A percentile compares a stretch with the other conserved stretches of the same genome.
These are phyloP conservation scores for Formica exsecta DNA, from an alignment of 1,140 invertebrate genomes.

Conservation along the genomic window DNA sequence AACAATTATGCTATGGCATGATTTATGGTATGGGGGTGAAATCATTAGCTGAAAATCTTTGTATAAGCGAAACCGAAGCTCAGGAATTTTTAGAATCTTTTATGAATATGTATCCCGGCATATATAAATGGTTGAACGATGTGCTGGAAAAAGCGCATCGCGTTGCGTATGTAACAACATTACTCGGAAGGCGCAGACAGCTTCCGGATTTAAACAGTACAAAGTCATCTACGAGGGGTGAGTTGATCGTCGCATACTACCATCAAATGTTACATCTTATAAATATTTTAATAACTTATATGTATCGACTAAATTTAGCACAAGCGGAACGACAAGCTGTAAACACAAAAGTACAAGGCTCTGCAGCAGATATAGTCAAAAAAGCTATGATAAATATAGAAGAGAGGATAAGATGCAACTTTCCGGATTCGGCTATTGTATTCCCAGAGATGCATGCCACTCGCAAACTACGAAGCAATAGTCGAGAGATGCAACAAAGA, in stretches of 20 bases:
- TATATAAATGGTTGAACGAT: slow-evolving; percentile 89
- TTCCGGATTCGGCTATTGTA: slow-evolving; percentile 78
- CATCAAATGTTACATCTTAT: neutral
- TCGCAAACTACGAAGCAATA: slow-evolving; percentile 80
- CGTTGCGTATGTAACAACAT: slow-evolving; percentile 94
- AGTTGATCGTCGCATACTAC: slow-evolving; percentile 64
- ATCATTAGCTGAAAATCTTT: slow-evolving; percentile 93
- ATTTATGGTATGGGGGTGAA: slow-evolving; percentile 98
- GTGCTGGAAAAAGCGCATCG: slow-evolving; percentile 90
- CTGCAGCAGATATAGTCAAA: slow-evolving; percentile 98
- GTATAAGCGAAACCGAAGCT: slow-evolving; percentile 94
- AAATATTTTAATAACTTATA: slow-evolving; percentile 50
- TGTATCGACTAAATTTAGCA: slow-evolving; percentile 84
- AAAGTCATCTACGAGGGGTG: slow-evolving; percentile 88
- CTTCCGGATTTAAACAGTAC: slow-evolving; percentile 92
- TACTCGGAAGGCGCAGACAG: slow-evolving; percentile 92
- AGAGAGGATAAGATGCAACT: slow-evolving; percentile 84
- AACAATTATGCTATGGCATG: slow-evolving; percentile 98
- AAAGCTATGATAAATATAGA: slow-evolving; percentile 94
- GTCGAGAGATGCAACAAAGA: slow-evolving; percentile 72
- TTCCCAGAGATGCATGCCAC: slow-evolving; percentile 72
- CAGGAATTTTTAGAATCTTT: slow-evolving; percentile 93
- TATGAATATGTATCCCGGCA: slow-evolving; percentile 92
- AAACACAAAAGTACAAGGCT: slow-evolving; percentile 98
- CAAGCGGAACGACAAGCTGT: slow-evolving; percentile 98